Percentiles rank a stretch among this genome's conserved stretches.
Conservation (phyloP, 2,113 vertebrate genomes). For the Sciurus niger region DNA sequence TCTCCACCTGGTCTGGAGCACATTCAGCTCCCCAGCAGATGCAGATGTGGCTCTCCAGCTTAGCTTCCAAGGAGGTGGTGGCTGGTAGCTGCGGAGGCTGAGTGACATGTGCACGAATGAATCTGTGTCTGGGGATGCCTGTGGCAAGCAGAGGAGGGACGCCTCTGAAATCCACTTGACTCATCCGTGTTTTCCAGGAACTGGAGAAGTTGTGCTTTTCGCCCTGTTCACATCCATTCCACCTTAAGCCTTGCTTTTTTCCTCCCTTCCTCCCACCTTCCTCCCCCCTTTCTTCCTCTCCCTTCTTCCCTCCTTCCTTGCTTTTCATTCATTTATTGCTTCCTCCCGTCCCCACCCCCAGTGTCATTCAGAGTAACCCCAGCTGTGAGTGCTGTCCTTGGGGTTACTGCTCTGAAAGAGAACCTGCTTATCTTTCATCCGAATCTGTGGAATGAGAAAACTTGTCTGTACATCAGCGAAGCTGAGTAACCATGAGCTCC, state of each 20-base stretch:
- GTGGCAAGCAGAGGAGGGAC: neutral
- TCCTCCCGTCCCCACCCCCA: conserved; percentile 14
- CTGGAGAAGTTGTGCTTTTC: conserved; percentile 62
- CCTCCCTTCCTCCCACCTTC: too few relatives aligned
- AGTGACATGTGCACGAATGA: neutral
- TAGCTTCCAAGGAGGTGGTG: neutral
- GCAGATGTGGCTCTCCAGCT: neutral
- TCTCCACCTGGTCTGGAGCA: neutral
- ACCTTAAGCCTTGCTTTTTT: conserved; percentile 25
- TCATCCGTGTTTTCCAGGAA: conserved; percentile 80
- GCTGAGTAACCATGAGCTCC: conserved; percentile 8
- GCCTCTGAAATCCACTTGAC: conserved; percentile 58
- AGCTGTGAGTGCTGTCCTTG: conserved; percentile 35
- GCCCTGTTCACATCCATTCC: conserved; percentile 40
- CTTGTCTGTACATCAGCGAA: conserved; percentile 27
- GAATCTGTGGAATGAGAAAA: conserved; percentile 49
- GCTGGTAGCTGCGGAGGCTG: neutral
- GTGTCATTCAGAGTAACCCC: conserved; percentile 43
- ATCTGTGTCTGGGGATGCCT: conserved; percentile 62
- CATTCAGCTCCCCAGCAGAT: neutral
- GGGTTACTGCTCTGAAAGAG: conserved; percentile 52
- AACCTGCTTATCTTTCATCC: conserved; percentile 54
- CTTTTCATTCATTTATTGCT: neutral
- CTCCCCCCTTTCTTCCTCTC: too few relatives aligned
- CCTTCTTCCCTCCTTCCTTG: too few relatives aligned